Evolutionary conservation across 2,113 vertebrate species (phyloP), one percentile per base, ranked within the genome.

Genomic region (Vidua chalybeata): DNA sequence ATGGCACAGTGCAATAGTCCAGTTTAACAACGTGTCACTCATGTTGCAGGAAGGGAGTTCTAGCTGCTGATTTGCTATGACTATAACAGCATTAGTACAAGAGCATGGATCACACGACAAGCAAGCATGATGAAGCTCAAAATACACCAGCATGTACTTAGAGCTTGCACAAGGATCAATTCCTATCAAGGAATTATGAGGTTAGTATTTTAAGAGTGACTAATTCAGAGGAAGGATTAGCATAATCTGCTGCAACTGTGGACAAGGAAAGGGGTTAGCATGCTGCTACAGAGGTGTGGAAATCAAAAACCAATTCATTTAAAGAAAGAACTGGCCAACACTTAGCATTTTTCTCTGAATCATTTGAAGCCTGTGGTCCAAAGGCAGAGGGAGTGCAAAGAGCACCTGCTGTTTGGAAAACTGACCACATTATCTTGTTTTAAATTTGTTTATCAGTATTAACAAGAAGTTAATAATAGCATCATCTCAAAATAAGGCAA

Each of bases 241-340:
- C 69, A 82, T 76, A 21, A 61, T 56, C 71, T 89, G 63, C 46
- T 73, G 46, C 73, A 94, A 93, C 81, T 93, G 87, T 3, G 43
- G 82, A 88, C 45, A 49, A 84, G 72, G 81, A 94, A 72, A 58
- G 74, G 52, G 59, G 83, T 97, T 97, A 97, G 95, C 37, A 72
- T 26, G 30, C 87, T 88, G 77, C 90, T 90, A 93, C 79, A 87
- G 80, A 97, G 92, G 51, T 69, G 46, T 63, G 41, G 76, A 97
- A 95, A 94, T 74, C 88, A 90, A 97, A 97, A 98, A 98, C 97
- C 97, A 98, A 98, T 98, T 98, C 97, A 98, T 97, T 97, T 97
- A 78, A 79, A 93, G 45, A 22, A 95, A 92, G 75, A 94, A 91
- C 58, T 59, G 72, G 85, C 75, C 81, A 95, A 74, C 68, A 66